phyloP scores from a whole-genome alignment of 2,888 invertebrate genomes.

The Metalampra italica region DNA sequence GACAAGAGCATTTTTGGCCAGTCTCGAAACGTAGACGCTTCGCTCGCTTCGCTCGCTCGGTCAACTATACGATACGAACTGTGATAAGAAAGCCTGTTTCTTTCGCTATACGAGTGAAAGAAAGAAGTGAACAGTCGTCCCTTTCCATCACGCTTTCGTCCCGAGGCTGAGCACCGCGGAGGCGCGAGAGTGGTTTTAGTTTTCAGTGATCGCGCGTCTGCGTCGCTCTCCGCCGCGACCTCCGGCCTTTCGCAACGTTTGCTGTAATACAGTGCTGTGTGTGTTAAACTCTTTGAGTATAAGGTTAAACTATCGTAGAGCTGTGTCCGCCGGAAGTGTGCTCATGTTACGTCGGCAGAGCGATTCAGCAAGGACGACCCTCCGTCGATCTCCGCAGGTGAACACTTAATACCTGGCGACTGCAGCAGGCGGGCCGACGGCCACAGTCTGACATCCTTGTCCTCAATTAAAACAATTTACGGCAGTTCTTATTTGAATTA shows the following conservation, averaged over 20 bases:
- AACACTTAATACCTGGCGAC: conserved; percentile 28
- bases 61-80: background rate
- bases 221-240: conserved; percentile 68
- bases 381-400: conserved; percentile 40
- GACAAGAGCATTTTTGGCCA: no score
- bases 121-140: conserved; percentile 67
- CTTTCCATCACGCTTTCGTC: conserved; percentile 69
- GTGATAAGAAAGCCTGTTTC: conserved; percentile 57
- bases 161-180: conserved; percentile 33
- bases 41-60: no score
- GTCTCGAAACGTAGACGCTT: no score
- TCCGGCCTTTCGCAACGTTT: conserved; percentile 55
- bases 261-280: conserved; percentile 54
- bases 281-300: conserved; percentile 41
- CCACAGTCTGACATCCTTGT: conserved; percentile 63
- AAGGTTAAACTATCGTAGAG: conserved; percentile 30
- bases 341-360: conserved; percentile 35
- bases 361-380: conserved; percentile 36
- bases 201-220: conserved; percentile 69
- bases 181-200: conserved; percentile 58
- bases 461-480: conserved; percentile 71
- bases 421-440: conserved; percentile 22
- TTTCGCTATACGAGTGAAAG: conserved; percentile 53
- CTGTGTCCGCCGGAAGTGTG: conserved; percentile 45
- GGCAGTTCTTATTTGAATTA: conserved; percentile 57